These are phyloP conservation scores for Caenorhabditis parvicauda DNA, from an alignment of 2,888 invertebrate genomes.

Conservation along the genomic window DNA sequence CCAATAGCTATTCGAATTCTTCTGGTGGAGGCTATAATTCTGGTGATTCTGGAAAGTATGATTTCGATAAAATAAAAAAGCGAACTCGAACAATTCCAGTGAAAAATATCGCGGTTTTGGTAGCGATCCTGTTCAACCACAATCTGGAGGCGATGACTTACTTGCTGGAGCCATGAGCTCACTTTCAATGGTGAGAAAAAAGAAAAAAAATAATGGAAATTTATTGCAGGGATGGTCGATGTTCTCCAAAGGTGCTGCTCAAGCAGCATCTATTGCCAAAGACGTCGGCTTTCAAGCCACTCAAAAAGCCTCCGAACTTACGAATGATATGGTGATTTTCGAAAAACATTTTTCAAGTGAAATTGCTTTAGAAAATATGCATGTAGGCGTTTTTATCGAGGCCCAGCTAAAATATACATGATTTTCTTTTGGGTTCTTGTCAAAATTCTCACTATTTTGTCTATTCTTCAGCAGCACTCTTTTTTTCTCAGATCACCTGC, in stretches of 20 bases:
- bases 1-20: constrained; percentile 24
- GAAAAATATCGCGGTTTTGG: constrained; percentile 59
- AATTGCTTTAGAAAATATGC: too few species aligned
- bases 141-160: constrained; percentile 39
- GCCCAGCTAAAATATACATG: too few species aligned
- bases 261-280: constrained; percentile 58
- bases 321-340: constrained; percentile 32
- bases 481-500: too few species aligned
- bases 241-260: constrained; percentile 55
- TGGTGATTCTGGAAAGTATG: constrained; percentile 11
- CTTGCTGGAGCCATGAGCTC: constrained; percentile 56
- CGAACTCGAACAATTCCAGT: constrained; percentile 4
- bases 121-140: constrained; percentile 40
- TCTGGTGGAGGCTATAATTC: constrained; percentile 18
- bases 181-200: constrained; percentile 45
- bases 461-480: too few species aligned
- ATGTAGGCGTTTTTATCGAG: too few species aligned
- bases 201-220: not conserved
- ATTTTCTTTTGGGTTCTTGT: too few species aligned
- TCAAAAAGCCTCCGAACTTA: constrained; percentile 55
- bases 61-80: not conserved
- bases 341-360: not conserved
- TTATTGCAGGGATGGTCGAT: constrained; percentile 55
- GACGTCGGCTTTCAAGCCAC: constrained; percentile 54
- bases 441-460: too few species aligned